Evolutionary conservation across 1,140 invertebrate genomes (phyloP), one percentile per base, ranked within the genome.

Genomic region (Saccostrea echinata): DNA sequence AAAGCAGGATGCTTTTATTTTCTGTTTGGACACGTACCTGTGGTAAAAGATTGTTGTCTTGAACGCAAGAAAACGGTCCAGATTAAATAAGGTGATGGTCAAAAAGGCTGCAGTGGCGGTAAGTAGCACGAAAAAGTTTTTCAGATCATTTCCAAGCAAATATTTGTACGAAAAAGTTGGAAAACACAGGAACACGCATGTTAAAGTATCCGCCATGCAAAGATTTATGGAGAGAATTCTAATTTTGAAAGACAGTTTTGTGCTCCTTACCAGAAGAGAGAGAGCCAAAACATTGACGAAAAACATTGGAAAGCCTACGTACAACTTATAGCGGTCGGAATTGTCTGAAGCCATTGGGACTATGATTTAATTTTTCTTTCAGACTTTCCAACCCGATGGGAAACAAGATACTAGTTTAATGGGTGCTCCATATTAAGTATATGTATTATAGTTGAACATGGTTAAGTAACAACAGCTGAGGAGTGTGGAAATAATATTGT

Each of bases 151-250:
- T 76, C 68, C 68, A 33, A 76, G 33, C 3, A 30, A 3, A 27
- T 76, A 13, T 13, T 4, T 27, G 68, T 76, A 76, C 9, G 27
- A 30, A 33, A 3, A 24, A 30, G 12, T 76, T 8, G 68, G 68
- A 33, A 33, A 33, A 27, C 68, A 33, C 27, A 76, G 16, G 33
- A 18, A 76, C 24, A 76, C 30, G 16, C 68, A 76, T 3, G 68
- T 76, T 16, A 27, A 76, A 27, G 24, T 30, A 30, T 76, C 68
- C 68, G 68, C 68, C 33, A 76, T 30, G 16, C 68, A 76, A 16
- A 76, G 27, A 33, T 76, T 76, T 3, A 76, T 76, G 68, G 68
- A 27, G 13, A 76, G 30, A 76, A 33, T 76, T 76, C 68, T 76
- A 11, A 76, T 76, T 76, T 30, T 76, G 12, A 30, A 76, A 76